Evolutionary conservation across 2,888 invertebrate genomes (phyloP), one percentile per base, ranked within the genome.

Genomic region (Campoplex nolae): DNA sequence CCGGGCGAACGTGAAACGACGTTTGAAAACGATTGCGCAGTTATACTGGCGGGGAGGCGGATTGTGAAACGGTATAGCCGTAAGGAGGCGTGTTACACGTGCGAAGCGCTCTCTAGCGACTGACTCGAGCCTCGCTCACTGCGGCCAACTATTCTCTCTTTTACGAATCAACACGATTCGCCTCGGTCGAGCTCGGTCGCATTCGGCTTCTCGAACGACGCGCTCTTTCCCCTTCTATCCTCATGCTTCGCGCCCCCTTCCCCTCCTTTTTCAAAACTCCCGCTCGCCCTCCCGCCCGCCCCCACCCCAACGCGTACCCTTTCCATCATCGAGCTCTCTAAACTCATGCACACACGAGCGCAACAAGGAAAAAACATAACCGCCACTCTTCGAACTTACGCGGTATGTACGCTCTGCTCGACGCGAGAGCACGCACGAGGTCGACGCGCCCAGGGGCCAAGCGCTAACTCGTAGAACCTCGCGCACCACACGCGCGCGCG

Each of bases 51-150:
- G 74, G 84, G 74, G 89, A 82, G 89, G 83, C 83, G 88, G 78
- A 84, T 80, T 54, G 89, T 84, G 87, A 73, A 74, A 80, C 71
- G 71, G 71, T 62, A 73, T 42, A 90, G 90, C 91, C 93, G 92
- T 90, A 88, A 87, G 84, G 81, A 83, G 90, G 80, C 91, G 91
- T 92, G 84, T 71, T 70, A 67, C 86, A 89, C 93, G 89, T 90
- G 89, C 75, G 88, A 90, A 92, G 92, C 93, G 93, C 93, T 93
- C 93, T 92, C 92, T 92, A 85, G 92, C 93, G 93, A 93, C 92
- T 93, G 93, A 92, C 89, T 86, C 82, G 82, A 77, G 89, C 87
- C 87, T 86, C 84, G 83, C 83, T 82, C 78, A 80, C 67, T 89
- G 90, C 92, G 89, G 87, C 89, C 90, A 87, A 89, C 89, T 81